Evolutionary conservation across 2,113 vertebrate species (phyloP).

Genomic region (Speoplatyrhinus poulsoni): DNA sequence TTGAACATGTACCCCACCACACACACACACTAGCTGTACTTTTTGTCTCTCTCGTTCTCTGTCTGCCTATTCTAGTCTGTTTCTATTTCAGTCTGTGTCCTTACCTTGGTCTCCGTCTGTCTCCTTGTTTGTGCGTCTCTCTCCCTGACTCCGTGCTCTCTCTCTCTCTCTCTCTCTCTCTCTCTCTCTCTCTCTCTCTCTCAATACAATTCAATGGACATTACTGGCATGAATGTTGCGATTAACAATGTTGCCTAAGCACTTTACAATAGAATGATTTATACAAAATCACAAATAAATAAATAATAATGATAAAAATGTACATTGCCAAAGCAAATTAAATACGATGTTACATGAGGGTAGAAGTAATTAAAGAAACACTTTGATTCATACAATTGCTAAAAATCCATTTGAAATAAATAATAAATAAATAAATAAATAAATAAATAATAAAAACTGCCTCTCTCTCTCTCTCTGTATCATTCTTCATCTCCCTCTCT

Average conservation of each 20-base stretch:
- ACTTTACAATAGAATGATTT: too few species aligned
- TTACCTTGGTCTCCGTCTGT: background rate
- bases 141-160: background rate
- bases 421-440: too few species aligned
- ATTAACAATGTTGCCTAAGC: too few species aligned
- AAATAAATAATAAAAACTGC: too few species aligned
- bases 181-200: slow-evolving; percentile 8
- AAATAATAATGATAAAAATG: too few species aligned
- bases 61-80: background rate
- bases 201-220: background rate
- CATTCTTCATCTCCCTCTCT: background rate
- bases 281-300: too few species aligned
- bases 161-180: background rate
- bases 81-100: background rate
- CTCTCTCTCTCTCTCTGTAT: background rate
- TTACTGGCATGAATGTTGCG: background rate
- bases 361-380: too few species aligned
- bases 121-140: background rate
- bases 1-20: background rate
- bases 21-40: background rate
- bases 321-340: too few species aligned
- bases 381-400: too few species aligned
- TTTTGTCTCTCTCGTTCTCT: background rate
- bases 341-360: too few species aligned
- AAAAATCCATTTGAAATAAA: too few species aligned